Percentiles rank a stretch among this genome's conserved stretches.
Conservation (phyloP, 2,888 invertebrate genomes). For the Furcula furcula region DNA sequence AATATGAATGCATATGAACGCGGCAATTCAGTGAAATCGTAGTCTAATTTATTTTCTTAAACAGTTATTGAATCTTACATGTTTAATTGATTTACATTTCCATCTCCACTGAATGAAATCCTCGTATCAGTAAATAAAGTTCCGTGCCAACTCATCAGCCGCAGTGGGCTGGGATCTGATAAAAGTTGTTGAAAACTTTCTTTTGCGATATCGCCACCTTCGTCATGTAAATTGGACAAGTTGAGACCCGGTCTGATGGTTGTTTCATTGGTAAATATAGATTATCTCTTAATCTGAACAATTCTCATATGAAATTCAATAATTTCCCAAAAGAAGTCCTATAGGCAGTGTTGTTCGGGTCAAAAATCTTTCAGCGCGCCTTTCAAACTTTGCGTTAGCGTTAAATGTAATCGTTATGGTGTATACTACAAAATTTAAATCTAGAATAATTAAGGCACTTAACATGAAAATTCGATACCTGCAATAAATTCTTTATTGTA, state of each 20-base stretch:
- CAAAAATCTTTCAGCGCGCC: too few species aligned
- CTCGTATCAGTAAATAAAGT: conserved; percentile 73
- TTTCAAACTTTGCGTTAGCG: too few species aligned
- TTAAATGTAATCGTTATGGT: too few species aligned
- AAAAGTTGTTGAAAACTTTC: conserved; percentile 76
- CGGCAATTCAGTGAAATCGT: too few species aligned
- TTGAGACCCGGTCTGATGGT: conserved; percentile 64
- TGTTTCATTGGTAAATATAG: conserved; percentile 71
- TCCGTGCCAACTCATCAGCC: conserved; percentile 76
- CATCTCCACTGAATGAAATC: conserved; percentile 54
- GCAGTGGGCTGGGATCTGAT: conserved; percentile 72
- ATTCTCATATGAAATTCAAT: conserved; percentile 52
- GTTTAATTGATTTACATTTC: conserved; percentile 31
- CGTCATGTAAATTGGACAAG: conserved; percentile 80
- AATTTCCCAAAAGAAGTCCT: conserved; percentile 41
- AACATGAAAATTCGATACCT: too few species aligned
- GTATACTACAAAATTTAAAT: too few species aligned
- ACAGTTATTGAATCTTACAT: conserved; percentile 1
- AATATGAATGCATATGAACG: too few species aligned
- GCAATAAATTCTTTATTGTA: too few species aligned
- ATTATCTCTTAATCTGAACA: conserved; percentile 66
- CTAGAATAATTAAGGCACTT: too few species aligned
- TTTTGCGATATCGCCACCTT: conserved; percentile 78
- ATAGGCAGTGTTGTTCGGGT: conserved; percentile 25
- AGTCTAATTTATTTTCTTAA: neutral